These are phyloP conservation scores for Characodon lateralis DNA, from an alignment of 2,797 vertebrate genomes.

Conservation along the genomic window DNA sequence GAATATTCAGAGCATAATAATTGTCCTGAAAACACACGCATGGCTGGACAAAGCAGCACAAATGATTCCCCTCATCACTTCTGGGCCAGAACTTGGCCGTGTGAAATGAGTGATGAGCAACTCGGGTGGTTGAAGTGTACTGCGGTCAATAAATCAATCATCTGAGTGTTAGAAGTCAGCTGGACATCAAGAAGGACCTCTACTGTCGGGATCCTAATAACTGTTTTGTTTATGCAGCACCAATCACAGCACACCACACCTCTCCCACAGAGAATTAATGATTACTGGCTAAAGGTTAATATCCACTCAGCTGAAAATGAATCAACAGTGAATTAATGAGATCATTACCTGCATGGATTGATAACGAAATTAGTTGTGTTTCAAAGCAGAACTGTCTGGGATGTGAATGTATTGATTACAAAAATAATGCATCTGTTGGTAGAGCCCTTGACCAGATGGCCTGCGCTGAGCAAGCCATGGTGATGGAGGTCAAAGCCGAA, in stretches of 20 bases:
- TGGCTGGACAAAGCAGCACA: slow-evolving; percentile 54
- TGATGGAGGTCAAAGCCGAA: slow-evolving; percentile 32
- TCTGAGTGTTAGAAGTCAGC: slow-evolving; percentile 63
- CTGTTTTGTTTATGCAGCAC: slow-evolving; percentile 75
- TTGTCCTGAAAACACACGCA: slow-evolving; percentile 66
- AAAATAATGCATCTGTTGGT: slow-evolving; percentile 71
- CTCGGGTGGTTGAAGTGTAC: slow-evolving; percentile 13
- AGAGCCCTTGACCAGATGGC: slow-evolving; percentile 65
- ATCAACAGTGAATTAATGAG: slow-evolving; percentile 84
- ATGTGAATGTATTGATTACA: slow-evolving; percentile 73
- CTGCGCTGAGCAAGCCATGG: slow-evolving; percentile 23
- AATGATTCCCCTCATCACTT: slow-evolving; percentile 54
- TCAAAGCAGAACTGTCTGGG: slow-evolving; percentile 66
- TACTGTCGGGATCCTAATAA: slow-evolving; percentile 63
- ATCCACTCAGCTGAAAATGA: slow-evolving; percentile 83
- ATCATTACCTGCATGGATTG: slow-evolving; percentile 83
- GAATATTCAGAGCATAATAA: slow-evolving; percentile 76
- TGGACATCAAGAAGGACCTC: slow-evolving; percentile 64
- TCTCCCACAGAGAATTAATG: slow-evolving; percentile 81
- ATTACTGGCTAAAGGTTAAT: slow-evolving; percentile 85
- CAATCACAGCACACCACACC: slow-evolving; percentile 75
- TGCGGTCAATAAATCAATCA: slow-evolving; percentile 62
- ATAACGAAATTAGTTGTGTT: slow-evolving; percentile 80
- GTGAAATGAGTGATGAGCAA: slow-evolving; percentile 49
- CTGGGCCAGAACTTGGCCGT: slow-evolving; percentile 21